Conservation (phyloP, 1,140 invertebrate species). For the honey bee (Apis mellifera) region Amel_HAv3.1 CM009943.2:5630501-5631000, state of each 20-base stretch:
- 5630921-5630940: background rate
- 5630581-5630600: constrained; percentile 22
- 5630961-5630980: background rate
- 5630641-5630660: constrained; percentile 37
- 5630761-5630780: constrained; percentile 48
- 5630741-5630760: constrained; percentile 63
- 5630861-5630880: background rate
- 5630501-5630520: no score
- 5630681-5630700: constrained; percentile 20
- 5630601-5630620: constrained; percentile 16
- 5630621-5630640: constrained; percentile 26
- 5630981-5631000: background rate
- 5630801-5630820: background rate
- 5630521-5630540: no score
- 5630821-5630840: no score
- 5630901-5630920: background rate
- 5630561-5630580: no score
- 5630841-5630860: no score
- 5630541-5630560: background rate
- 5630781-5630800: constrained; percentile 24
- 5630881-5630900: background rate
- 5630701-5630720: constrained; percentile 16
- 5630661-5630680: constrained; percentile 56
- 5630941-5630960: background rate
- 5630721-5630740: constrained; percentile 36